These are phyloP conservation scores for Serranus cabrilla DNA, from an alignment of 2,797 vertebrate genomes.

Conservation along the genomic window DNA sequence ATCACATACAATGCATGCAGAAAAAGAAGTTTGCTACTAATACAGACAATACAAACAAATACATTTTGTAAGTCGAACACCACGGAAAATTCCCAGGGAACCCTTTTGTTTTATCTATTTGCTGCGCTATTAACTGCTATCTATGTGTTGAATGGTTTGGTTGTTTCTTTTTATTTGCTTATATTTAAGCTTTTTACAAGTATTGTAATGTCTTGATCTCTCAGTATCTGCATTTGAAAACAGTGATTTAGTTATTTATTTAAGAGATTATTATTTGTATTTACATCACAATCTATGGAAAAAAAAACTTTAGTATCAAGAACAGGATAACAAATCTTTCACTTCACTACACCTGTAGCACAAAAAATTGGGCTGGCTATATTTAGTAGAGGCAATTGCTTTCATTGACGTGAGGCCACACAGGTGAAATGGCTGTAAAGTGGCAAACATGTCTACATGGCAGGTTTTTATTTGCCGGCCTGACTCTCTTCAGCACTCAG, in stretches of 20 bases:
- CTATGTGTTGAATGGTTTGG: not conserved
- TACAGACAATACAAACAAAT: not conserved
- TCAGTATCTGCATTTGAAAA: not conserved
- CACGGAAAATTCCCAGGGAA: not conserved
- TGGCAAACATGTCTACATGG: slow-evolving; percentile 69
- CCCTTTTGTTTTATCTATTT: not conserved
- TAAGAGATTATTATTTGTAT: not conserved
- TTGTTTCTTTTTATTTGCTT: not conserved
- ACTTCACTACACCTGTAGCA: not conserved
- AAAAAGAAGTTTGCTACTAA: not conserved
- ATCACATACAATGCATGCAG: too few species aligned
- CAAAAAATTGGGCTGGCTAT: not conserved
- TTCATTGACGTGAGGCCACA: slow-evolving; percentile 49
- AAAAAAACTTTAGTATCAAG: not conserved
- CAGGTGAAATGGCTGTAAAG: slow-evolving; percentile 60
- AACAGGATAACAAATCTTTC: not conserved
- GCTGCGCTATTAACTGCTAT: too few species aligned
- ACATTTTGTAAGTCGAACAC: not conserved
- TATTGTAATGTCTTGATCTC: not conserved
- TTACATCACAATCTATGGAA: not conserved
- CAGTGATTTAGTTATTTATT: not conserved
- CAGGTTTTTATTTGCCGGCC: slow-evolving; percentile 53
- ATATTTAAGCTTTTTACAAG: too few species aligned
- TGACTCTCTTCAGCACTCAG: slow-evolving; percentile 56
- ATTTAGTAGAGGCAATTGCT: slow-evolving; percentile 5